Evolutionary conservation across 2,888 invertebrate genomes (phyloP).

Genomic region (Sminthurides aquaticus): DNA sequence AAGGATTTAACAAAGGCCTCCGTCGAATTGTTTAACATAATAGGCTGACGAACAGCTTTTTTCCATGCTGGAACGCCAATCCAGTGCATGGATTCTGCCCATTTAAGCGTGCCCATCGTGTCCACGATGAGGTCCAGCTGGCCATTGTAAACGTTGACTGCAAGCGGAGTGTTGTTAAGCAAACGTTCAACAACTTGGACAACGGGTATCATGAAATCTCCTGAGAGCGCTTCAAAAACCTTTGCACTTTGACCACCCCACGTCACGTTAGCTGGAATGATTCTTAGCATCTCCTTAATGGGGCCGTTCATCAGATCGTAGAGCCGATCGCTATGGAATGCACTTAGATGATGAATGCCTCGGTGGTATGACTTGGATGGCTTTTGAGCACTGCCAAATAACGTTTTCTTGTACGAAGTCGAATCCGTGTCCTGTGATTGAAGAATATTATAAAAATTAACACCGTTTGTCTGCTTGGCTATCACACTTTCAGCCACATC

Average conservation of each 20-base stretch:
- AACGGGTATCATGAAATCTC: slow-evolving; percentile 76
- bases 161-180: slow-evolving; percentile 60
- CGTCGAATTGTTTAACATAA: slow-evolving; percentile 56
- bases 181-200: slow-evolving; percentile 59
- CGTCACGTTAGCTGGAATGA: slow-evolving; percentile 56
- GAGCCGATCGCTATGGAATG: slow-evolving; percentile 42
- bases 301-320: slow-evolving; percentile 61
- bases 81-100: slow-evolving; percentile 68
- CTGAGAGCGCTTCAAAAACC: slow-evolving; percentile 57
- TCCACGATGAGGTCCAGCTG: slow-evolving; percentile 78
- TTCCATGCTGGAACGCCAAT: slow-evolving; percentile 55
- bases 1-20: slow-evolving; percentile 66
- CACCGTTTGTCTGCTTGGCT: slow-evolving; percentile 54
- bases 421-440: slow-evolving; percentile 45
- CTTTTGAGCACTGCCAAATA: background rate
- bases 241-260: slow-evolving; percentile 59
- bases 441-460: slow-evolving; percentile 77
- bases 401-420: background rate
- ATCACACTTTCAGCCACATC: slow-evolving; percentile 58
- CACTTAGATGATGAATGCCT: slow-evolving; percentile 24
- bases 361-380: slow-evolving; percentile 16
- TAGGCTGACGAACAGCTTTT: slow-evolving; percentile 46
- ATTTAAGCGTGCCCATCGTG: slow-evolving; percentile 65
- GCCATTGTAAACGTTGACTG: slow-evolving; percentile 65
- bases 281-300: slow-evolving; percentile 58